phyloP scores from a whole-genome alignment of 2,113 vertebrate genomes.

The Malaclemys terrapin region DNA sequence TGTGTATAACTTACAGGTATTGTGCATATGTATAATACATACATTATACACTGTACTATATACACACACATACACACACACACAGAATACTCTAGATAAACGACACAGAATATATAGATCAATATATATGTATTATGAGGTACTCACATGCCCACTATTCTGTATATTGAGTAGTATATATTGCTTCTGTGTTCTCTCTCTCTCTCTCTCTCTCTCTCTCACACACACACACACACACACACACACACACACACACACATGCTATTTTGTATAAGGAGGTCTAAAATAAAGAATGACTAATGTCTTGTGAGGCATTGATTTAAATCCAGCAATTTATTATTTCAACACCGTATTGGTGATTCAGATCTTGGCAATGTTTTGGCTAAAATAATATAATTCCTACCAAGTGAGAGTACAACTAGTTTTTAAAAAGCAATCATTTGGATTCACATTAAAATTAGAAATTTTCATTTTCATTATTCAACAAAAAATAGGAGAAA shows the following conservation, averaged over 20 bases:
- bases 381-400: slow-evolving; percentile 71
- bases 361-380: slow-evolving; percentile 73
- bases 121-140: slow-evolving; percentile 27
- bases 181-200: slow-evolving; percentile 59
- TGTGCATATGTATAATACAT: neutral
- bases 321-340: slow-evolving; percentile 60
- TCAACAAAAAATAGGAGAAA: slow-evolving; percentile 39
- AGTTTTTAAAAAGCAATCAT: slow-evolving; percentile 42
- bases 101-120: neutral
- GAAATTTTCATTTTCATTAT: slow-evolving; percentile 50
- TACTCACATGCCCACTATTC: slow-evolving; percentile 36
- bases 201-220: neutral
- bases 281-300: slow-evolving; percentile 30
- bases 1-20: neutral
- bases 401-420: slow-evolving; percentile 70
- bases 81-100: neutral
- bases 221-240: neutral
- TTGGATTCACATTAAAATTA: slow-evolving; percentile 69
- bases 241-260: neutral
- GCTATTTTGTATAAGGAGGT: slow-evolving; percentile 16
- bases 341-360: slow-evolving; percentile 71
- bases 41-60: neutral
- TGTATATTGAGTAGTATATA: neutral
- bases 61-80: neutral
- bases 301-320: slow-evolving; percentile 50